Percentiles rank a stretch among this genome's conserved stretches.
Conservation (phyloP, 1,140 invertebrate species). For the Lethocerus indicus region DNA sequence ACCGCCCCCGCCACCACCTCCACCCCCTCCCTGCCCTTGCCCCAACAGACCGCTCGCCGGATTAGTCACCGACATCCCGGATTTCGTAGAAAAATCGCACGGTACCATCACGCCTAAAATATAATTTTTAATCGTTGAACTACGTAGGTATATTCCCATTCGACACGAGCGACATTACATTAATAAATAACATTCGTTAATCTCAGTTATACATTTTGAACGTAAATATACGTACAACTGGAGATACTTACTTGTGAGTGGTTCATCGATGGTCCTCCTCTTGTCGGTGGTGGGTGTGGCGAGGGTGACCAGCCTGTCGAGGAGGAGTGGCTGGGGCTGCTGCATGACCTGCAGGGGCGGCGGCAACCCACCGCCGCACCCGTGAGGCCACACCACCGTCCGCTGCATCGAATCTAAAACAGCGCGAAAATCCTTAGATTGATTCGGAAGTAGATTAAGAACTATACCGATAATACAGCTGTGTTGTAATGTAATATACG, state of each 20-base stretch:
- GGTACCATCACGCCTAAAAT: constrained; percentile 12
- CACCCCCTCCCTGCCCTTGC: background rate
- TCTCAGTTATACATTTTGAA: background rate
- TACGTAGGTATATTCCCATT: background rate
- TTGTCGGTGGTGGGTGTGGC: constrained; percentile 21
- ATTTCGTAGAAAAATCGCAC: background rate
- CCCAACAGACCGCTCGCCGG: no score
- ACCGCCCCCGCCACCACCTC: background rate
- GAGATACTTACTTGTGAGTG: background rate
- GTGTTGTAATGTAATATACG: background rate
- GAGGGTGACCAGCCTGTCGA: constrained; percentile 15
- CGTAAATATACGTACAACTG: background rate
- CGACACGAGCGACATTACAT: background rate
- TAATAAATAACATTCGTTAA: background rate
- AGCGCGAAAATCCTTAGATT: constrained; percentile 18
- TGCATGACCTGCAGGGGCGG: constrained; percentile 38
- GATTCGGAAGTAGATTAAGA: constrained; percentile 14
- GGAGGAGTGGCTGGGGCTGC: constrained; percentile 22
- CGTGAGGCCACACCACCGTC: constrained; percentile 54
- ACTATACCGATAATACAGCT: constrained; percentile 14
- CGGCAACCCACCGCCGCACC: constrained; percentile 29
- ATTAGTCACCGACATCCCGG: no score
- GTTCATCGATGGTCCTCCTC: background rate
- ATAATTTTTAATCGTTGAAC: background rate
- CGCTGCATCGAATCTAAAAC: constrained; percentile 49